Conservation (phyloP, 2,888 invertebrate genomes). For the Celastrina argiolus region DNA sequence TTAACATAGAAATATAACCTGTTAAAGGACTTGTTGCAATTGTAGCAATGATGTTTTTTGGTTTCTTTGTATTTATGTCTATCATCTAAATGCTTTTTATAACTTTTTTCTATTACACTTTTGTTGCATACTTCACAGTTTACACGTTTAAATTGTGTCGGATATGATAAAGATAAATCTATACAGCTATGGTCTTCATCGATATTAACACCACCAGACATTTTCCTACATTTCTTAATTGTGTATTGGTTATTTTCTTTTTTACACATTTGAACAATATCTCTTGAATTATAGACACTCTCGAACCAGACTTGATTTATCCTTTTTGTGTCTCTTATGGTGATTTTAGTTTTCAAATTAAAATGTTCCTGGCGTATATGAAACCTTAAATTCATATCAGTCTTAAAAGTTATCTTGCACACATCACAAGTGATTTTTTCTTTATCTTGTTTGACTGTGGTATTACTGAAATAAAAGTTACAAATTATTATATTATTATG, state of each 20-base stretch:
- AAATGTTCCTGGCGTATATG: slow-evolving; percentile 52
- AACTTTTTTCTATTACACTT: slow-evolving; percentile 22
- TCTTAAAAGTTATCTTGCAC: slow-evolving; percentile 39
- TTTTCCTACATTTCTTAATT: slow-evolving; percentile 40
- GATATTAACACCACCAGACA: slow-evolving; percentile 22
- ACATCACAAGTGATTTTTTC: slow-evolving; percentile 37
- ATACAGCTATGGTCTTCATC: neutral
- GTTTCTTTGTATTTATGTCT: slow-evolving; percentile 22
- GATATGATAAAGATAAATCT: neutral
- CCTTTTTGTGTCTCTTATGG: slow-evolving; percentile 40
- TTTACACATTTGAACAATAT: slow-evolving; percentile 50
- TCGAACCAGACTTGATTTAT: slow-evolving; percentile 58
- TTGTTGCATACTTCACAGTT: slow-evolving; percentile 29
- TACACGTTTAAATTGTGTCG: neutral
- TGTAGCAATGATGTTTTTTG: slow-evolving; percentile 23
- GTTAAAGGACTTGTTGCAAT: slow-evolving; percentile 23
- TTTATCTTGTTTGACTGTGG: neutral
- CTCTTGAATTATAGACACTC: slow-evolving; percentile 45
- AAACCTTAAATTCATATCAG: slow-evolving; percentile 36
- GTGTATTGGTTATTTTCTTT: slow-evolving; percentile 41
- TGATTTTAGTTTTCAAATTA: slow-evolving; percentile 41
- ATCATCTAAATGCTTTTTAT: slow-evolving; percentile 31
- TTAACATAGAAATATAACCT: slow-evolving; percentile 21
- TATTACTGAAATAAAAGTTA: too few relatives aligned
- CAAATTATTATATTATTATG: too few relatives aligned